Base-by-base conservation (phyloP, 2,113 vertebrate species). In the Conger conger region DNA sequence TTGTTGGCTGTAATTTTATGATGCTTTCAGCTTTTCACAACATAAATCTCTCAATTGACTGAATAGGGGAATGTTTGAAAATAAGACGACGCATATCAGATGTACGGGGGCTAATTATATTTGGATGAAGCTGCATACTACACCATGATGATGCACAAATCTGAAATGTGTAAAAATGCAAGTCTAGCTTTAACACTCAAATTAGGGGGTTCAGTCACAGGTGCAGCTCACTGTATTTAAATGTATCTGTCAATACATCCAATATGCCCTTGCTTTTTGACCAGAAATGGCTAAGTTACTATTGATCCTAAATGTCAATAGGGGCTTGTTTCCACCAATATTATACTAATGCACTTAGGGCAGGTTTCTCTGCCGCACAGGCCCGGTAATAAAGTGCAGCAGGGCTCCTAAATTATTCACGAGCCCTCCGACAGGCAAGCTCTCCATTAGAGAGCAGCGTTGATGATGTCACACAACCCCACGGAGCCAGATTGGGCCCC, bases 341-440 rank as follows among this genome's bases (percentile, higher is more conserved):
- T 94, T 92, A 92, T 87, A 90, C 91, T 93, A 93, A 95, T 94
- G 95, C 94, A 94, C 91, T 93, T 88, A 89, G 91, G 90, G 90
- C 50, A 63, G 90, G 90, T 85, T 89, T 91, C 93, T 91, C 85
- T 60, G 89, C 85, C 60, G 77, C 86, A 86, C 89, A 93, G 90
- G 86, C 88, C 86, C 90, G 93, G 91, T 93, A 92, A 93, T 92
- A 94, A 92, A 93, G 91, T 93, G 90, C 91, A 89, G 91, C 89
- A 90, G 87, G 90, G 91, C 92, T 93, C 86, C 90, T 96, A 88
- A 96, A 95, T 96, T 94, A 96, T 96, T 95, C 93, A 95, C 87
- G 81, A 92, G 85, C 50, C 87, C 89, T 82, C 38, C 89, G 88
- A 89, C 92, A 91, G 90, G 87, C 86, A 79, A 81, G 82, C 86